Conservation (phyloP, 2,888 invertebrate species). For the Thera obeliscata region DNA sequence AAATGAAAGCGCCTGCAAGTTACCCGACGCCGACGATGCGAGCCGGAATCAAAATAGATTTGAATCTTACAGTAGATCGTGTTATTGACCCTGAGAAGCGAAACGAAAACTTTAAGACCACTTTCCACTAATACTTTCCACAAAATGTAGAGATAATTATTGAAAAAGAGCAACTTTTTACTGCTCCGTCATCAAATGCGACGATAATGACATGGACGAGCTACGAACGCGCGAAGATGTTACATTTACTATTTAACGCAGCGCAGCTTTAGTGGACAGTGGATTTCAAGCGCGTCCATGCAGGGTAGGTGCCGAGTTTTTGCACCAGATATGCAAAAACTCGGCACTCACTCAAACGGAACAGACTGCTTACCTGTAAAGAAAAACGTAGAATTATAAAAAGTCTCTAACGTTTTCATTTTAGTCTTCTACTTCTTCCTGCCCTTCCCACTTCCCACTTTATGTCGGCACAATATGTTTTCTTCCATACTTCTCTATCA, state of each 20-base stretch:
- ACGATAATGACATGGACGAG: background rate
- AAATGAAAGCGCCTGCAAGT: slow-evolving; percentile 16
- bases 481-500: too few relatives aligned
- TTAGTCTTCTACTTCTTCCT: too few relatives aligned
- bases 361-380: slow-evolving; percentile 55
- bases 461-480: too few relatives aligned
- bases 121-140: slow-evolving; percentile 15
- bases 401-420: background rate
- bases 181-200: background rate
- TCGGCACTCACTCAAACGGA: slow-evolving; percentile 41
- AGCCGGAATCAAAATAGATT: slow-evolving; percentile 27
- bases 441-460: too few relatives aligned
- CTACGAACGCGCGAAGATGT: background rate
- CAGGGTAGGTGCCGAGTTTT: slow-evolving; percentile 53
- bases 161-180: background rate
- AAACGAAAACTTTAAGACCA: slow-evolving; percentile 7
- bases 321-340: slow-evolving; percentile 47
- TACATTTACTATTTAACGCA: background rate
- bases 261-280: slow-evolving; percentile 13
- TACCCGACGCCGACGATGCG: slow-evolving; percentile 12
- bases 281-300: slow-evolving; percentile 43
- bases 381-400: slow-evolving; percentile 27
- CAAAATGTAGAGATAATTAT: background rate
- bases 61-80: slow-evolving; percentile 26
- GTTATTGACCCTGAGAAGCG: slow-evolving; percentile 39